Conservation (phyloP, 2,888 invertebrate species). For the Loripinus fragilis region DNA sequence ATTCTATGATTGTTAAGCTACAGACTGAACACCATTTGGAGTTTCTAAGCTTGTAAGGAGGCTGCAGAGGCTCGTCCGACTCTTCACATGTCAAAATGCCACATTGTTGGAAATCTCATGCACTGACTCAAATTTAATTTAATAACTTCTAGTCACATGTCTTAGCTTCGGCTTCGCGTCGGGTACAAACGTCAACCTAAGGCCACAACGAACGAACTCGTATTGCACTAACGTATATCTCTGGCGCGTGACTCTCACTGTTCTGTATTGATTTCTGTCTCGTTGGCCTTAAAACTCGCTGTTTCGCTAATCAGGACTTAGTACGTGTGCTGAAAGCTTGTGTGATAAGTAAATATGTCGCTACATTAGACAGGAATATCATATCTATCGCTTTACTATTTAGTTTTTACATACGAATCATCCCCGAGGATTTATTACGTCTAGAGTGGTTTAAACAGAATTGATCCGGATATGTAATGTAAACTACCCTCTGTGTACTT, state of each 20-base stretch:
- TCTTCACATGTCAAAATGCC: too few relatives aligned
- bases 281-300: background rate
- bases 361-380: background rate
- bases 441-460: background rate
- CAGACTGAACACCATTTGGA: too few relatives aligned
- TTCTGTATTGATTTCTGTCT: constrained; percentile 6
- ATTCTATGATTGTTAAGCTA: too few relatives aligned
- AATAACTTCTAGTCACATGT: too few relatives aligned
- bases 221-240: background rate
- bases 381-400: background rate
- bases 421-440: background rate
- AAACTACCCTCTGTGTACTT: background rate
- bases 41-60: too few relatives aligned
- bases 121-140: too few relatives aligned
- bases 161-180: too few relatives aligned
- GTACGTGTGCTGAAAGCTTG: constrained; percentile 1
- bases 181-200: too few relatives aligned
- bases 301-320: constrained; percentile 9
- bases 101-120: too few relatives aligned
- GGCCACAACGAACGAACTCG: too few relatives aligned
- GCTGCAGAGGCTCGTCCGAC: too few relatives aligned
- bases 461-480: background rate
- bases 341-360: background rate
- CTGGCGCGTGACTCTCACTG: background rate
- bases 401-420: too few relatives aligned